phyloP scores from a whole-genome alignment of 1,140 invertebrate genomes.

The Drosophila seguyi region DNA sequence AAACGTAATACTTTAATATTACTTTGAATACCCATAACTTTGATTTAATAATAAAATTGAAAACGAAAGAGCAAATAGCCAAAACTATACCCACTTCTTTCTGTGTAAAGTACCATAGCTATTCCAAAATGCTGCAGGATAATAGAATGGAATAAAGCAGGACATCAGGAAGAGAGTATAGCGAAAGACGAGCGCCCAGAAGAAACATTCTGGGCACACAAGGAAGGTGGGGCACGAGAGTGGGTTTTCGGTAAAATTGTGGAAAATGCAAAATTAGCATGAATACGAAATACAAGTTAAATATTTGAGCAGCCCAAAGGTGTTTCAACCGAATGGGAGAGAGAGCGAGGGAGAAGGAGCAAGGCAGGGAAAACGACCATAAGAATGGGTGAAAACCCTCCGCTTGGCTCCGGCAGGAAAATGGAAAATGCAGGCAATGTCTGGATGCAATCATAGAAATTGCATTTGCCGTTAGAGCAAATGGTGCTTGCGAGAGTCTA shows the following conservation, averaged over 20 bases:
- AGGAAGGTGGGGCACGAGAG: constrained; percentile 4
- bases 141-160: constrained; percentile 55
- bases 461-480: constrained; percentile 72
- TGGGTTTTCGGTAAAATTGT: constrained; percentile 72
- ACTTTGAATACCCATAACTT: too few species aligned
- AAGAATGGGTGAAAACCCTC: constrained; percentile 29
- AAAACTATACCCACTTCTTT: neutral
- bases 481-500: constrained; percentile 31
- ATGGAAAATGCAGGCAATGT: constrained; percentile 41
- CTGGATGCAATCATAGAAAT: constrained; percentile 71
- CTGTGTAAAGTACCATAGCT: constrained; percentile 11
- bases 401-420: constrained; percentile 7
- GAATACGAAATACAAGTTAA: constrained; percentile 84
- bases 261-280: constrained; percentile 84
- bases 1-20: too few species aligned
- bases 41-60: neutral
- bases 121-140: constrained; percentile 50
- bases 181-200: constrained; percentile 7
- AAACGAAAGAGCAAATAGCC: neutral
- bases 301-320: constrained; percentile 76
- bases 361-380: constrained; percentile 19
- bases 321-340: constrained; percentile 28
- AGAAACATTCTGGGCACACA: constrained; percentile 31
- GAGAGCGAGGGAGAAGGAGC: neutral
- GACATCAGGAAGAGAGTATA: constrained; percentile 8